A percentile compares a stretch with the other conserved stretches of the same genome.
phyloP scores from a whole-genome alignment of 2,113 vertebrate genomes.

The Sminthopsis crassicaudata region DNA sequence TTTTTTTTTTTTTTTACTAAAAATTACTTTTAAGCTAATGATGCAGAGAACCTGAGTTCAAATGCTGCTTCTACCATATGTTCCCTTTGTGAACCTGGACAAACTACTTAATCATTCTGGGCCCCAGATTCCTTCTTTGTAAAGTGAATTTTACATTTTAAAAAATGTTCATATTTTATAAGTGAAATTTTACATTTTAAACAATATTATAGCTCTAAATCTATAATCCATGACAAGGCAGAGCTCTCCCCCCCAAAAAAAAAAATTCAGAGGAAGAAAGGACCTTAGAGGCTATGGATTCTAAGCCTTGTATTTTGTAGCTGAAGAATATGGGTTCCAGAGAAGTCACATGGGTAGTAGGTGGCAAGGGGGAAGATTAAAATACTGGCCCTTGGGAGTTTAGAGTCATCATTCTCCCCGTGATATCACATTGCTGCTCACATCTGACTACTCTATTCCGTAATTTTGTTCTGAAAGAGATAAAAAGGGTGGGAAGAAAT shows the following conservation, averaged over 20 bases:
- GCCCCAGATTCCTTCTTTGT: not conserved
- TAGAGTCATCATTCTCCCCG: not conserved
- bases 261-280: not conserved
- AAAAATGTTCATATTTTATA: too few species aligned
- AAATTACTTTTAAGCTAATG: not conserved
- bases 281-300: not conserved
- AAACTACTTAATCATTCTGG: not conserved
- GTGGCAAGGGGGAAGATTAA: not conserved
- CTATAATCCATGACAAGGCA: not conserved
- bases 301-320: not conserved
- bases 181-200: too few species aligned
- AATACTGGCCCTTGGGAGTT: not conserved
- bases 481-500: not conserved
- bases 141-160: not conserved
- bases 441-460: not conserved
- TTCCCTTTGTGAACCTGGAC: not conserved
- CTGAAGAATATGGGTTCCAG: not conserved
- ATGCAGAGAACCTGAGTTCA: not conserved
- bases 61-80: not conserved
- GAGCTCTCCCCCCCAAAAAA: not conserved
- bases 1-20: not conserved
- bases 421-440: not conserved
- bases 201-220: not conserved
- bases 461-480: not conserved
- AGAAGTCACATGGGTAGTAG: not conserved